Conservation (phyloP, 1,140 invertebrate genomes). For the Pantala flavescens region DNA sequence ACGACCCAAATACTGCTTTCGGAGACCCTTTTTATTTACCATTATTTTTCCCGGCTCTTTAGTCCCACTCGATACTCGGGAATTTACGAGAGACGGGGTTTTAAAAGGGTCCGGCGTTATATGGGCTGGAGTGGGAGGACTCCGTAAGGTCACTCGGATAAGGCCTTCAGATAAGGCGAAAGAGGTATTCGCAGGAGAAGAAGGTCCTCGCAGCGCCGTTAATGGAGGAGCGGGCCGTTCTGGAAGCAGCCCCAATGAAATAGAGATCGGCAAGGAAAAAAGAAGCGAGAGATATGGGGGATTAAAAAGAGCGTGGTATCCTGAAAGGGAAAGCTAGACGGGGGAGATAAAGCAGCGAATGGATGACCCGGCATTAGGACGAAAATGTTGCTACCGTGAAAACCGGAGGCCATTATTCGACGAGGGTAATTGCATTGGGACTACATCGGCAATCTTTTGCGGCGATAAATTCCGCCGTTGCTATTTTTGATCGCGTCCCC, state of each 20-base stretch:
- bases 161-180: neutral
- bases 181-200: neutral
- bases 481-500: no score
- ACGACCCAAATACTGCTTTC: no score
- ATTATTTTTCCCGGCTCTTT: no score
- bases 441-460: conserved; percentile 5
- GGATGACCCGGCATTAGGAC: neutral
- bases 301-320: neutral
- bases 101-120: neutral
- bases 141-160: neutral
- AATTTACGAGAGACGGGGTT: no score
- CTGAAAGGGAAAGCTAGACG: neutral
- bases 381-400: neutral
- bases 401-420: neutral
- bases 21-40: no score
- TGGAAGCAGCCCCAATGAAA: neutral
- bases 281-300: neutral
- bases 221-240: neutral
- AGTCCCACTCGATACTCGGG: no score
- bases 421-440: neutral
- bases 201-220: neutral
- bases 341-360: neutral
- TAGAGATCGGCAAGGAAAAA: neutral
- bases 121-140: neutral
- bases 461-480: neutral